Percentiles rank a stretch among this genome's conserved stretches.
Evolutionary conservation across 2,797 vertebrate species (phyloP).

Genomic region (Brachyalestes nurse): DNA sequence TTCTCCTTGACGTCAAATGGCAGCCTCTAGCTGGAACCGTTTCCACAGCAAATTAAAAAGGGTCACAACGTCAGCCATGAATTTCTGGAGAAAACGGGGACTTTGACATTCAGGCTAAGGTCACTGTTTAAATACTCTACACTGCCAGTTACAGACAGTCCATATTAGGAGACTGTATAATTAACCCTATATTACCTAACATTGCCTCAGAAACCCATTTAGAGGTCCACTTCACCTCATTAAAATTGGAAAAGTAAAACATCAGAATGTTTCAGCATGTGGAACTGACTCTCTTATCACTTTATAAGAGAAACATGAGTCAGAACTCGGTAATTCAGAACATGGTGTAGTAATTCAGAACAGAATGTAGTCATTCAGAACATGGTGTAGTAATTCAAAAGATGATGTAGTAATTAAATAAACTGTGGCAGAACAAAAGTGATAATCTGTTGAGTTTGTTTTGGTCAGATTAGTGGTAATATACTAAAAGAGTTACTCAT

Average conservation of each 20-base stretch:
- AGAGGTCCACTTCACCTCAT: neutral
- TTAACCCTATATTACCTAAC: neutral
- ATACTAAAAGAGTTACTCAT: no score
- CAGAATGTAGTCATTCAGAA: no score
- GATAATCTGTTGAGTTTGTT: no score
- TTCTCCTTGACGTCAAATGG: conserved; percentile 17
- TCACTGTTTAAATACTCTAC: conserved; percentile 12
- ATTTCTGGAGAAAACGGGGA: conserved; percentile 18
- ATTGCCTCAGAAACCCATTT: neutral
- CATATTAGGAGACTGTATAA: neutral
- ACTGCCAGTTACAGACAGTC: neutral
- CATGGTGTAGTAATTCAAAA: no score
- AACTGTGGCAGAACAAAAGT: no score
- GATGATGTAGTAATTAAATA: no score
- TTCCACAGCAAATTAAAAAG: conserved; percentile 38
- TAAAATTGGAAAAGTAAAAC: neutral
- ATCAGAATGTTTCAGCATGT: no score
- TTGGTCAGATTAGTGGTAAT: no score
- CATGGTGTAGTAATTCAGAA: no score
- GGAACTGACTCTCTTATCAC: no score
- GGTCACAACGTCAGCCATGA: conserved; percentile 22
- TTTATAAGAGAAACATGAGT: no score
- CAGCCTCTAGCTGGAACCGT: conserved; percentile 9
- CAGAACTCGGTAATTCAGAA: no score
- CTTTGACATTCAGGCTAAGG: conserved; percentile 46